phyloP scores from a whole-genome alignment of 2,113 vertebrate species.

The Marcusenius ussheri region DNA sequence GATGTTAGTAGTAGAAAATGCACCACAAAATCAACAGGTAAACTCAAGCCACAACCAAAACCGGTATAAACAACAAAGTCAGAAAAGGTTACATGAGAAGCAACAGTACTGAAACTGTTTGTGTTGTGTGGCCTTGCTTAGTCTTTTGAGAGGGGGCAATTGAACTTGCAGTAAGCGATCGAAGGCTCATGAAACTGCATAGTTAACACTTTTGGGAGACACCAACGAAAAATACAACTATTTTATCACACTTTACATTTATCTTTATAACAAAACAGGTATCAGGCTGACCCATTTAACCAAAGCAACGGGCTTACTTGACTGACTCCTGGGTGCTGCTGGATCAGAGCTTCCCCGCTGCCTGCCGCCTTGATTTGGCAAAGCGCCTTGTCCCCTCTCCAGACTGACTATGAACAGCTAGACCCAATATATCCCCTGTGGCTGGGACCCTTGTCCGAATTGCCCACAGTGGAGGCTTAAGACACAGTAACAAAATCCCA shows the following conservation, averaged over 20 bases:
- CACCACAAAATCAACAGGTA: background rate
- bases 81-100: background rate
- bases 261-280: background rate
- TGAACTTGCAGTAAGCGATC: background rate
- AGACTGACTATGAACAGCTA: slow-evolving; percentile 59
- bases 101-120: background rate
- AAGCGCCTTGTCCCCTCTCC: slow-evolving; percentile 54
- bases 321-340: no score
- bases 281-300: background rate
- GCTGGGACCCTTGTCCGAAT: slow-evolving; percentile 5
- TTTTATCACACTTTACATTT: background rate
- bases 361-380: slow-evolving; percentile 43
- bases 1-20: background rate
- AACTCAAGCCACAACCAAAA: background rate
- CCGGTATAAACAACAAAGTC: background rate
- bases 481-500: background rate
- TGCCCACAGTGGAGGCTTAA: background rate
- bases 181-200: slow-evolving; percentile 20
- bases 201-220: slow-evolving; percentile 20
- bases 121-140: background rate
- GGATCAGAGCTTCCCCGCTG: background rate
- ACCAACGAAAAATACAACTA: background rate
- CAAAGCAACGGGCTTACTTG: background rate
- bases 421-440: slow-evolving; percentile 40
- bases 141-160: background rate